Base-by-base conservation (phyloP, 2,888 invertebrate species). In the Geotrupes spiniger region DNA sequence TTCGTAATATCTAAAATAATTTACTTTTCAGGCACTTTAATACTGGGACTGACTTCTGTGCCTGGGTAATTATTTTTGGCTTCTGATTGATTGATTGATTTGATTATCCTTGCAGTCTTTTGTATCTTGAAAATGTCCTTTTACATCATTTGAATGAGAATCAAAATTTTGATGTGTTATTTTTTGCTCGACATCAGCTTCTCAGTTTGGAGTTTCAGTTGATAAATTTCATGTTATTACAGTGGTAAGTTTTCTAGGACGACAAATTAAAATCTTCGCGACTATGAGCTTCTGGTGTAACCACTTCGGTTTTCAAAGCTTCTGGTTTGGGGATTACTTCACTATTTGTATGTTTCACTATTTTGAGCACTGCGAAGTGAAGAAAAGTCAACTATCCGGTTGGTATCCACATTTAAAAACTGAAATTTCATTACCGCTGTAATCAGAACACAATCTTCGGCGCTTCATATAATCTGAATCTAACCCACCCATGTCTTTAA, bases 381-480 rank as follows among this genome's bases (percentile, higher is more conserved):
- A 12, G 68, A 65, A 46, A 78, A 67, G 68, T 82, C 82, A 82
- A 59, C 81, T 70, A 63, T 83, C 82, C n/a, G 81, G 81, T 67
- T 82, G 82, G 61, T 82, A 72, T 12, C 70, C 82, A 44, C 81
- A 82, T 67, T 82, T 82, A 33, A 80, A 80, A 60, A 79, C 72
- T 21, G 80, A 81, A 64, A 80, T 73, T 69, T 82, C 82, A 64
- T 79, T 79, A 49, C 80, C 80, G 56, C 81, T 81, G 25, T 66
- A 61, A 50, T 82, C 79, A 55, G 82, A 81, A 52, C 79, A 79
- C 42, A 79, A 67, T 46, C 81, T 67, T 58, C 78, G 74, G 54
- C 80, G 74, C 59, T 78, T 77, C 51, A 64, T 72, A 6, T 58
- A 57, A 11, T 63, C 64, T 53, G 74, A 74, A 58, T 80, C 80